Evolutionary conservation across 2,113 vertebrate genomes (phyloP).

Genomic region (Meriones unguiculatus): DNA sequence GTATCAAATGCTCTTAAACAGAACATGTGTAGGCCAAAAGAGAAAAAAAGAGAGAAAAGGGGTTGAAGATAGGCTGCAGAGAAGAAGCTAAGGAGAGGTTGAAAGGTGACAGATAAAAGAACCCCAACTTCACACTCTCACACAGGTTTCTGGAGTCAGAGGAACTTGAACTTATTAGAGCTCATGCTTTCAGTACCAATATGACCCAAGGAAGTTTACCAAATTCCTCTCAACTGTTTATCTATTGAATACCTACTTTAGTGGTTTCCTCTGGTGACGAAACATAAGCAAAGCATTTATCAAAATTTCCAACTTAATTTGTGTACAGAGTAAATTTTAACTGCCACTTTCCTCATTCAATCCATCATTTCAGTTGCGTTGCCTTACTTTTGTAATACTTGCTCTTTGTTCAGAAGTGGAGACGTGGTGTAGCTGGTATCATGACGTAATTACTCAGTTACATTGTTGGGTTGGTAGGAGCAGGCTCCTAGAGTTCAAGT

Average conservation of each 20-base stretch:
- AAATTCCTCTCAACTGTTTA: neutral
- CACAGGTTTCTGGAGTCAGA: neutral
- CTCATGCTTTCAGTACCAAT: neutral
- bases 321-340: neutral
- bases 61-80: neutral
- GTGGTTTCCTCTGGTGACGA: neutral
- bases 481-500: neutral
- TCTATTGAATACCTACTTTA: neutral
- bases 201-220: neutral
- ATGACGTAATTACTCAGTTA: neutral
- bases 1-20: neutral
- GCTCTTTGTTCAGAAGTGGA: neutral
- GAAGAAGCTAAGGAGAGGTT: neutral
- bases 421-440: neutral
- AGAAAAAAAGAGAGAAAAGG: neutral
- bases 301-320: neutral
- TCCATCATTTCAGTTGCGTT: neutral
- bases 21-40: neutral
- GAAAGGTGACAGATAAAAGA: neutral
- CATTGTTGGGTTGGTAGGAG: neutral
- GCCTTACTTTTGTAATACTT: neutral
- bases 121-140: accelerated
- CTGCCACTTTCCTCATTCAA: neutral
- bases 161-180: neutral
- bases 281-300: neutral